Percentiles rank a stretch among this genome's conserved stretches.
These are phyloP conservation scores for Synanthedon tipuliformis DNA, from an alignment of 2,888 invertebrate genomes.

Conservation along the genomic window DNA sequence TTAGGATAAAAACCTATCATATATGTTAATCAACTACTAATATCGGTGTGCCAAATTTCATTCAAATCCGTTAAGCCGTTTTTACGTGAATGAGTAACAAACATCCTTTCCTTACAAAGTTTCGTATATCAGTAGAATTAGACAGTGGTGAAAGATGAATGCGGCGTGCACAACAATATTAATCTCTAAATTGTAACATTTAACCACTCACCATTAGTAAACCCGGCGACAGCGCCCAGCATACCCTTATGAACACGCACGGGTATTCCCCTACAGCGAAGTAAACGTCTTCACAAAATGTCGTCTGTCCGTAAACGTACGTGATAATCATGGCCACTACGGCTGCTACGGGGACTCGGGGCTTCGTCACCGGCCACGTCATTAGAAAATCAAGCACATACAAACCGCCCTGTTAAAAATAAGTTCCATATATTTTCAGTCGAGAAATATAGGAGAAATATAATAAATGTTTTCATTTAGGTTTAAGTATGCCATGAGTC, in stretches of 20 bases:
- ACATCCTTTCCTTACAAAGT: no score
- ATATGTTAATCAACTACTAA: no score
- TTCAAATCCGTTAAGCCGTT: no score
- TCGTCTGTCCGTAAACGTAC: slow-evolving; percentile 46
- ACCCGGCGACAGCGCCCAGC: slow-evolving; percentile 46
- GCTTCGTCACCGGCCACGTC: slow-evolving; percentile 40
- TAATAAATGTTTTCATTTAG: background rate
- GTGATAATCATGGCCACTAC: slow-evolving; percentile 28
- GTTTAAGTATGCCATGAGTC: background rate
- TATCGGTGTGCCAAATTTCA: no score
- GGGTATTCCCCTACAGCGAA: slow-evolving; percentile 54
- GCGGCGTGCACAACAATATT: no score
- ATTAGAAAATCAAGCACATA: slow-evolving; percentile 46
- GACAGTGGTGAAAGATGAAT: no score
- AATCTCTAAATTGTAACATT: no score
- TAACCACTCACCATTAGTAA: slow-evolving; percentile 28
- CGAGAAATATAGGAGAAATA: background rate
- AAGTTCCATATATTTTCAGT: no score
- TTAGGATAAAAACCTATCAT: no score
- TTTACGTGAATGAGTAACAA: no score
- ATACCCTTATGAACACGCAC: slow-evolving; percentile 39
- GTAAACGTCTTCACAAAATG: slow-evolving; percentile 53
- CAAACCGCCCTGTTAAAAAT: slow-evolving; percentile 37
- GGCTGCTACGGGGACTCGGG: slow-evolving; percentile 34
- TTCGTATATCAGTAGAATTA: no score